A percentile compares a stretch with the other conserved stretches of the same genome.
Conservation (phyloP, 2,888 invertebrate genomes). For the Panorpa germanica region DNA sequence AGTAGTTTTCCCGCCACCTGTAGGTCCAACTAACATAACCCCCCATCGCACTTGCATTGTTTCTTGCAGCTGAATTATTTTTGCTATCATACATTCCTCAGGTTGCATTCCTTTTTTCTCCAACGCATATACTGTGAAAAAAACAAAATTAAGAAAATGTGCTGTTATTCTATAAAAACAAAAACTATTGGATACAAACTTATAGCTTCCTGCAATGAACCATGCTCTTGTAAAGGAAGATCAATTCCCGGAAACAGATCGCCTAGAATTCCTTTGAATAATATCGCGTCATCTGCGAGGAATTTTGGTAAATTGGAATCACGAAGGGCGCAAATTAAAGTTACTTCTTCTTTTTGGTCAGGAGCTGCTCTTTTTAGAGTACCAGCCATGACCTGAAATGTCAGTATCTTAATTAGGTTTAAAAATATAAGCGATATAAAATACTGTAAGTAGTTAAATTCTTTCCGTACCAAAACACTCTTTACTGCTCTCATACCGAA, state of each 20-base stretch:
- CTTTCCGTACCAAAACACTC: slow-evolving; percentile 46
- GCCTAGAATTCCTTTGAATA: slow-evolving; percentile 76
- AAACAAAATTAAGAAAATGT: neutral
- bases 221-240: slow-evolving; percentile 64
- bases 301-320: slow-evolving; percentile 88
- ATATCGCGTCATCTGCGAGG: slow-evolving; percentile 59
- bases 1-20: slow-evolving; percentile 71
- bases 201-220: slow-evolving; percentile 47
- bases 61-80: slow-evolving; percentile 73
- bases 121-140: slow-evolving; percentile 24
- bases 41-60: slow-evolving; percentile 85
- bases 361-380: slow-evolving; percentile 70
- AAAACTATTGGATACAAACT: slow-evolving; percentile 14
- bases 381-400: slow-evolving; percentile 60
- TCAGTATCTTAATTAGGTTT: slow-evolving; percentile 1
- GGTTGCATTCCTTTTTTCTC: slow-evolving; percentile 43
- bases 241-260: slow-evolving; percentile 75
- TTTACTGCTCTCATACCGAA: slow-evolving; percentile 90
- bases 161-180: slow-evolving; percentile 5
- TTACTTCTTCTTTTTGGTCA: slow-evolving; percentile 66
- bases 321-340: slow-evolving; percentile 64
- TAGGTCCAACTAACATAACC: slow-evolving; percentile 82
- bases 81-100: slow-evolving; percentile 42
- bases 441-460: neutral
- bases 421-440: neutral